phyloP scores from a whole-genome alignment of 2,113 vertebrate species.

The Myrmophylax atrothorax region DNA sequence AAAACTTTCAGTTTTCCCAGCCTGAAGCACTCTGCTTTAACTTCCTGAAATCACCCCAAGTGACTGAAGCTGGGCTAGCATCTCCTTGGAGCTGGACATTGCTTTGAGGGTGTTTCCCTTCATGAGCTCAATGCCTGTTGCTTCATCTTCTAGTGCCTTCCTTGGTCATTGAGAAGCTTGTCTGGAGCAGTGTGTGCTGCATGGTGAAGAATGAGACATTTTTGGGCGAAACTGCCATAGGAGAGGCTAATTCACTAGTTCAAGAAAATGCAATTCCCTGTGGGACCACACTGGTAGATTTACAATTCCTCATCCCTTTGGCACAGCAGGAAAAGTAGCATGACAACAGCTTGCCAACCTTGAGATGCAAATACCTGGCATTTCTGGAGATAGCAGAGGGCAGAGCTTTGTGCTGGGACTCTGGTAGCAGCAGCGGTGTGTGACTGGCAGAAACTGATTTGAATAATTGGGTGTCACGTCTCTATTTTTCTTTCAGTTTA shows the following conservation, averaged over 20 bases:
- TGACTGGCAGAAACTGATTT: slow-evolving; percentile 52
- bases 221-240: neutral
- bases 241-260: neutral
- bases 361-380: slow-evolving; percentile 5
- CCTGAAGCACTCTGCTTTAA: neutral
- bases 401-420: neutral
- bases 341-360: neutral
- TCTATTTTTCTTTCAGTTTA: slow-evolving; percentile 68
- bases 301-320: neutral
- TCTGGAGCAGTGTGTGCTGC: neutral
- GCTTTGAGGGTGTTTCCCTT: neutral
- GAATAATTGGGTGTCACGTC: slow-evolving; percentile 62
- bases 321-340: neutral
- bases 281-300: neutral
- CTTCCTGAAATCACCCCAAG: neutral
- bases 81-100: neutral
- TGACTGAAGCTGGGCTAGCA: neutral
- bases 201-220: neutral
- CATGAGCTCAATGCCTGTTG: neutral
- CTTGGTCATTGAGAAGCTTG: neutral
- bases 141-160: neutral
- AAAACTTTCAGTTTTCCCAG: neutral
- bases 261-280: neutral
- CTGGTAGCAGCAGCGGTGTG: neutral
- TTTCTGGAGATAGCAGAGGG: slow-evolving; percentile 20